phyloP scores from a whole-genome alignment of 2,888 invertebrate species.

The Hydropsyche betteni region DNA sequence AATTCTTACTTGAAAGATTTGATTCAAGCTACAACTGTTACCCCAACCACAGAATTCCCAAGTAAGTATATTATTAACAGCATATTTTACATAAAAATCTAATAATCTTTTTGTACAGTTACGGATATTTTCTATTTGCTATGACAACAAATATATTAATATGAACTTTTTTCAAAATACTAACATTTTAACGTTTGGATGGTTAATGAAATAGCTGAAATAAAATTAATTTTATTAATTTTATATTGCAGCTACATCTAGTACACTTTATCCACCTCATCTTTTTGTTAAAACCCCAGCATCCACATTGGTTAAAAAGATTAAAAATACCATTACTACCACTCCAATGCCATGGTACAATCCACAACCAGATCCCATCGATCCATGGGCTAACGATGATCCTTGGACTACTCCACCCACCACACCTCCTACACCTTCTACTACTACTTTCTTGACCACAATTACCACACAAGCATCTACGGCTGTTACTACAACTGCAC shows the following conservation, averaged over 20 bases:
- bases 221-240: constrained; percentile 51
- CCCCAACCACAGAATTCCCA: constrained; percentile 62
- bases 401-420: constrained; percentile 63
- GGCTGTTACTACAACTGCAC: constrained; percentile 66
- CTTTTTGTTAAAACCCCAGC: constrained; percentile 56
- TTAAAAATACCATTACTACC: constrained; percentile 61
- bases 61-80: constrained; percentile 57
- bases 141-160: too few relatives aligned
- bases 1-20: constrained; percentile 58
- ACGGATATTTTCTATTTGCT: too few relatives aligned
- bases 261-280: constrained; percentile 47
- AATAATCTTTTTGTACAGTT: too few relatives aligned
- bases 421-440: constrained; percentile 58
- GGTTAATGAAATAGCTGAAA: constrained; percentile 51
- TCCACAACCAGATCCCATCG: constrained; percentile 59
- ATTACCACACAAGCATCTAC: constrained; percentile 63
- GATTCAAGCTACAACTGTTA: constrained; percentile 60
- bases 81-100: too few relatives aligned
- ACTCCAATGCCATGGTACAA: constrained; percentile 59
- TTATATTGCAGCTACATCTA: constrained; percentile 49
- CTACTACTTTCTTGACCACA: constrained; percentile 63
- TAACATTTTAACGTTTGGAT: too few relatives aligned
- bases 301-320: constrained; percentile 65
- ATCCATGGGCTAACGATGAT: constrained; percentile 65
- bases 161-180: too few relatives aligned